A percentile compares a stretch with the other conserved stretches of the same genome.
These are phyloP conservation scores for Hucho hucho DNA, from an alignment of 2,113 vertebrate genomes.

Conservation along the genomic window DNA sequence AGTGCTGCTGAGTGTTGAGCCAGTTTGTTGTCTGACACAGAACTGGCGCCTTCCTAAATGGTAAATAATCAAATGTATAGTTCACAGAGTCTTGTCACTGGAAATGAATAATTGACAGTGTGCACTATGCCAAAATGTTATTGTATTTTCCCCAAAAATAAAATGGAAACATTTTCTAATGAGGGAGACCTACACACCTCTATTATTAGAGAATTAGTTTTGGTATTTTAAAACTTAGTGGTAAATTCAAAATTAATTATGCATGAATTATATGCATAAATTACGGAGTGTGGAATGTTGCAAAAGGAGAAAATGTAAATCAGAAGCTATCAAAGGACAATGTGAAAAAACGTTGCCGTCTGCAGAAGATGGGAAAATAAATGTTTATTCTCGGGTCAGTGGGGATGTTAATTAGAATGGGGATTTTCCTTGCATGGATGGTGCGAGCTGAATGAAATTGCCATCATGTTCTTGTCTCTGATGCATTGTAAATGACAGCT, in stretches of 20 bases:
- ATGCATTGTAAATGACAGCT: constrained; percentile 80
- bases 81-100: constrained; percentile 17
- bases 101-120: constrained; percentile 25
- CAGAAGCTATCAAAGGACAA: constrained; percentile 73
- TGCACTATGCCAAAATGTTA: constrained; percentile 23
- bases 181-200: constrained; percentile 64
- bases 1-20: constrained; percentile 10
- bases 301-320: constrained; percentile 56
- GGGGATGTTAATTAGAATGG: constrained; percentile 87
- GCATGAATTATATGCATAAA: constrained; percentile 81
- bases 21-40: constrained; percentile 19
- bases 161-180: constrained; percentile 58
- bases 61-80: constrained; percentile 23
- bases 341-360: constrained; percentile 60
- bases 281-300: constrained; percentile 54
- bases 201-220: constrained; percentile 72
- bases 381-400: constrained; percentile 82
- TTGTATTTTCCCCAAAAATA: constrained; percentile 26
- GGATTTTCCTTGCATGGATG: constrained; percentile 62
- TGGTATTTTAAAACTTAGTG: constrained; percentile 72
- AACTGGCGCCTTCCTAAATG: constrained; percentile 11
- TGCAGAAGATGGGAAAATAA: constrained; percentile 71
- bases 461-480: constrained; percentile 61
- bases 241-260: constrained; percentile 82
- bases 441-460: constrained; percentile 67